Evolutionary conservation across 2,797 vertebrate species (phyloP).

Genomic region (Muscicapa comitata): DNA sequence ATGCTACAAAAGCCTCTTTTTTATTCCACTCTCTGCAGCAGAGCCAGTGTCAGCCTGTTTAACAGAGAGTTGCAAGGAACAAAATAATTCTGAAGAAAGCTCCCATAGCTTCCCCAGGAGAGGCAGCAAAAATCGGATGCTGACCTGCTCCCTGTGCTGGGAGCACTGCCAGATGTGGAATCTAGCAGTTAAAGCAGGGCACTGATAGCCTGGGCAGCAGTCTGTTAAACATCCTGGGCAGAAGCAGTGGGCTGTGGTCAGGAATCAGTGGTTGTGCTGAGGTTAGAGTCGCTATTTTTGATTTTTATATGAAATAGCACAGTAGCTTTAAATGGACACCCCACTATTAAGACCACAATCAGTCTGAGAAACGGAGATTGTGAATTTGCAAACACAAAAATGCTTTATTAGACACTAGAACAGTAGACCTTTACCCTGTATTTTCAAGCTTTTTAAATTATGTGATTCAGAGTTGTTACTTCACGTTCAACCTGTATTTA

Average conservation of each 20-base stretch:
- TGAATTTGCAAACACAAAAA: neutral
- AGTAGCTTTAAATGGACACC: neutral
- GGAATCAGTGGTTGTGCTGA: neutral
- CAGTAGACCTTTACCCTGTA: fast-evolving
- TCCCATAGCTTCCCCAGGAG: neutral
- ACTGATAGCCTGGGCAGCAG: neutral
- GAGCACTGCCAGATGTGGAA: neutral
- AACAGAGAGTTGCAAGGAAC: conserved; percentile 19
- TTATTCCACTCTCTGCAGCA: neutral
- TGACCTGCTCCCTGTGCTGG: neutral
- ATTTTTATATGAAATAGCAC: neutral
- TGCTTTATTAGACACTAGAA: neutral
- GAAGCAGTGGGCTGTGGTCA: neutral
- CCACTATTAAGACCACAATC: neutral
- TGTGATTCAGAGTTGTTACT: neutral
- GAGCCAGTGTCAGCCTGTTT: conserved; percentile 8
- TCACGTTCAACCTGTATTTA: neutral
- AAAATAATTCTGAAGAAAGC: neutral
- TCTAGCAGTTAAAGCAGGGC: neutral
- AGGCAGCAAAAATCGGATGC: neutral
- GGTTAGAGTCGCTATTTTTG: neutral
- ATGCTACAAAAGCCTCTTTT: conserved; percentile 49
- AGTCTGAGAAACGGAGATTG: neutral
- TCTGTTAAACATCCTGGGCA: neutral
- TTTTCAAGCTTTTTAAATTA: neutral